These are phyloP conservation scores for Gavia stellata DNA, from an alignment of 2,113 vertebrate genomes.

Conservation along the genomic window DNA sequence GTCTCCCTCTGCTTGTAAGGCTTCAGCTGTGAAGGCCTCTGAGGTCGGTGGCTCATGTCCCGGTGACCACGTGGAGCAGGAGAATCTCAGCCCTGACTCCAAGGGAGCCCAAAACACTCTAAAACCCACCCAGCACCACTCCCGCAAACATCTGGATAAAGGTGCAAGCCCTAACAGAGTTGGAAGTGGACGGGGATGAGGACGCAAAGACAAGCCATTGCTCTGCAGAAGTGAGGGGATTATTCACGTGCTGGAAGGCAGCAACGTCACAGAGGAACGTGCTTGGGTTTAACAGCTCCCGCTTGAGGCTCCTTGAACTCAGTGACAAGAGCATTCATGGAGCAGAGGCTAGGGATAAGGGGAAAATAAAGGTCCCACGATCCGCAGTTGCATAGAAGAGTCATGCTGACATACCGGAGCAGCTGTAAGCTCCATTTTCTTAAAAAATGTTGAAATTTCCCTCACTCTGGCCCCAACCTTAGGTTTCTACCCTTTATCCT, in stretches of 20 bases:
- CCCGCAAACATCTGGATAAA: neutral
- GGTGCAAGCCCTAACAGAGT: neutral
- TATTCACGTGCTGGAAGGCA: neutral
- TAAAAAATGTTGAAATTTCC: neutral
- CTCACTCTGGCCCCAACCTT: neutral
- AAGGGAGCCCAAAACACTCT: neutral
- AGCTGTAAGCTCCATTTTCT: neutral
- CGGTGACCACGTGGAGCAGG: neutral
- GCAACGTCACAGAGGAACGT: accelerated
- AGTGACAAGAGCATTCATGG: neutral
- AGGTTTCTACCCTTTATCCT: neutral
- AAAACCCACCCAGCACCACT: neutral
- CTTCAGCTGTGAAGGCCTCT: neutral
- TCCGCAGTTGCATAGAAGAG: no score
- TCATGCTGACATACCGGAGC: neutral
- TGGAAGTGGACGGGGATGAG: neutral
- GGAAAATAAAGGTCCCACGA: neutral
- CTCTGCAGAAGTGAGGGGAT: neutral
- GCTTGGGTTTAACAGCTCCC: neutral
- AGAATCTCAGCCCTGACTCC: neutral
- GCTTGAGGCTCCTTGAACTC: neutral
- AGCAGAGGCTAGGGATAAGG: neutral
- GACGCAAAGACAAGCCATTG: neutral
- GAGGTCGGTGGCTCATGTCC: neutral
- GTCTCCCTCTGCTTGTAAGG: neutral